Base-by-base conservation (phyloP, 2,888 invertebrate genomes). In the Antheraea yamamai region DNA sequence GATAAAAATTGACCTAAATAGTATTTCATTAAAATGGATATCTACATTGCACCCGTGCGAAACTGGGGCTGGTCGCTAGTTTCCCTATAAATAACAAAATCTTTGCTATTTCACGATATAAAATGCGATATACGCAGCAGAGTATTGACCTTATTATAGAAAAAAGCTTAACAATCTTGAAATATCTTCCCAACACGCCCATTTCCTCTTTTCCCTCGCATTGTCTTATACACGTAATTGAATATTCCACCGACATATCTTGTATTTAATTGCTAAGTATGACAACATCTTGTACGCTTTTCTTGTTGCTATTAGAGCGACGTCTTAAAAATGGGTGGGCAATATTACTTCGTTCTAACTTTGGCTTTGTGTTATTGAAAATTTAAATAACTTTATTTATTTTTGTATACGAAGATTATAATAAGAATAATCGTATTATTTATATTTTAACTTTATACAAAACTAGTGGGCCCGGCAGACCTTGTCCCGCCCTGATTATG, bases 141-240 rank as follows among this genome's bases (percentile, higher is more conserved):
- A 12, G n/a, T 61, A 61, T 23, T 61, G 61, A 61, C 61, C 61
- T 61, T 35, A 23, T n/a, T 55, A 58, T 73, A 58, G 58, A 20
- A 8, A 55, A 26, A 55, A 73, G 55, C n/a, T 35, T 30, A 73
- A 73, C 73, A 73, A 52, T 26, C 55, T 51, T 61, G 23, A 73
- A 66, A 66, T 51, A 47, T 39, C 51, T 66, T 73, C 73, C 73
- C 73, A 73, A 47, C 73, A 73, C 73, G 73, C 73, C 73, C 47
- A 66, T 51, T 12, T 35, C 35, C 64, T 26, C 47, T 66, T 73
- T 73, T 47, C 73, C 66, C 10, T 66, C 23, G 23, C 64, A 73
- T 73, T 73, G 73, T 73, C 51, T 30, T 39, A 18, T 4, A n/a
- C 23, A 23, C 61, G 23, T 61, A 61, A 61, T 55, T 61, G 23